Conservation (phyloP, 1,140 invertebrate genomes). For the Acromyrmex heyeri region DNA sequence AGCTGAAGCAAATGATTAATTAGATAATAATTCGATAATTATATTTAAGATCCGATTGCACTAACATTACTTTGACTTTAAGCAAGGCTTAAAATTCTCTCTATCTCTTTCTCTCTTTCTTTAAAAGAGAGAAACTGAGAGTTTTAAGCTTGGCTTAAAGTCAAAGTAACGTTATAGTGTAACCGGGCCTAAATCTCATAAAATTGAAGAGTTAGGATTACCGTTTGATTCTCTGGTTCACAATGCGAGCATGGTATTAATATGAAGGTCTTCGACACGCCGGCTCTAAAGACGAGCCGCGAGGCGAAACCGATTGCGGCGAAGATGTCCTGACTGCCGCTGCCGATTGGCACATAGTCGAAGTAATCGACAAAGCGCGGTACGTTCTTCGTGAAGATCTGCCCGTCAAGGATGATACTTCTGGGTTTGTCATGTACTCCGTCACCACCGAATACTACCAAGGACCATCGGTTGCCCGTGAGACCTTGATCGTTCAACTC, state of each 20-base stretch:
- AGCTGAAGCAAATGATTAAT: conserved; percentile 86
- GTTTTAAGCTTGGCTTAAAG: no score
- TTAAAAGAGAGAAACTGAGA: no score
- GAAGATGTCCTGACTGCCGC: conserved; percentile 91
- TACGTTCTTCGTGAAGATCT: conserved; percentile 88
- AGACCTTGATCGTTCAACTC: conserved; percentile 89
- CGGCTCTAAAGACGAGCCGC: conserved; percentile 92
- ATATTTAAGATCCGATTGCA: background rate
- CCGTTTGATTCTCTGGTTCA: conserved; percentile 89
- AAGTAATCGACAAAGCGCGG: conserved; percentile 89
- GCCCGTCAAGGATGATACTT: conserved; percentile 89
- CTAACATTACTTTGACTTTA: no score
- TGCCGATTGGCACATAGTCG: conserved; percentile 88
- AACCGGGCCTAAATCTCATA: background rate
- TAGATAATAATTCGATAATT: background rate
- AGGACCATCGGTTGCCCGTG: conserved; percentile 91
- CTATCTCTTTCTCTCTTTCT: no score
- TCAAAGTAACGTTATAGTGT: no score
- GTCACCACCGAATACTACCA: conserved; percentile 93
- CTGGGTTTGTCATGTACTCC: conserved; percentile 91
- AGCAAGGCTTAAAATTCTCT: no score
- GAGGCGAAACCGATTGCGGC: conserved; percentile 92
- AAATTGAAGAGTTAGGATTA: conserved; percentile 78
- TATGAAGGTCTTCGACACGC: conserved; percentile 94
- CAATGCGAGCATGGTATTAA: conserved; percentile 93